Conservation (phyloP, 2,797 vertebrate genomes). For the Pangasius djambal region DNA sequence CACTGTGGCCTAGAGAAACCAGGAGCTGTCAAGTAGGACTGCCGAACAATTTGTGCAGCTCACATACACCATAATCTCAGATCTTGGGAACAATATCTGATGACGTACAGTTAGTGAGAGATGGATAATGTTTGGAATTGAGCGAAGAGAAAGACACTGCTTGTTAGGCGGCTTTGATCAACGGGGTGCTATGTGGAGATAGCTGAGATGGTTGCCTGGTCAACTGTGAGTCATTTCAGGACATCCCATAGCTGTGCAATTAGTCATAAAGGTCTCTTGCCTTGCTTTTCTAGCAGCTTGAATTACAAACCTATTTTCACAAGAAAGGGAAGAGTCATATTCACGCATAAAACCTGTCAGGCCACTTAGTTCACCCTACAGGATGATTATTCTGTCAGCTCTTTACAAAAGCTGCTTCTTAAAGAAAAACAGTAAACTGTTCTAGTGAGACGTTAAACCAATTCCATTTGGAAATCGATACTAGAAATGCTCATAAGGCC, state of each 20-base stretch:
- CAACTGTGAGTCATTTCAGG: constrained; percentile 50
- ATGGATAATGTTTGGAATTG: constrained; percentile 31
- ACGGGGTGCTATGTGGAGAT: constrained; percentile 18
- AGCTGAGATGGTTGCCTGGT: constrained; percentile 48
- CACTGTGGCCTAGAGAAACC: constrained; percentile 10
- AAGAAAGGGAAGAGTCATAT: constrained; percentile 50
- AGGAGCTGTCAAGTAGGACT: neutral
- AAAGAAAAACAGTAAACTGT: constrained; percentile 15
- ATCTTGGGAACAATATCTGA: constrained; percentile 3
- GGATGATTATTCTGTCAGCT: constrained; percentile 49
- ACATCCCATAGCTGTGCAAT: constrained; percentile 49
- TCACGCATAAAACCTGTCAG: constrained; percentile 58
- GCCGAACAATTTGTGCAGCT: constrained; percentile 23
- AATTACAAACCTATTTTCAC: constrained; percentile 45
- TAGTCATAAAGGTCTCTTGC: constrained; percentile 49
- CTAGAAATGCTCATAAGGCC: constrained; percentile 24
- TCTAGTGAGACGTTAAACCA: constrained; percentile 14
- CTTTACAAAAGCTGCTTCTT: constrained; percentile 34
- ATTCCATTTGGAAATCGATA: constrained; percentile 24
- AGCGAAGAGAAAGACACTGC: constrained; percentile 12
- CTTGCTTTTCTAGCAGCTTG: constrained; percentile 29
- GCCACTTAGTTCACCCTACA: constrained; percentile 47
- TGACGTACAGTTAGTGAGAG: constrained; percentile 20
- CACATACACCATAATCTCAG: constrained; percentile 24
- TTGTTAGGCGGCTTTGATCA: constrained; percentile 20